phyloP scores from a whole-genome alignment of 2,888 invertebrate genomes.

The Dynastes grantii region DNA sequence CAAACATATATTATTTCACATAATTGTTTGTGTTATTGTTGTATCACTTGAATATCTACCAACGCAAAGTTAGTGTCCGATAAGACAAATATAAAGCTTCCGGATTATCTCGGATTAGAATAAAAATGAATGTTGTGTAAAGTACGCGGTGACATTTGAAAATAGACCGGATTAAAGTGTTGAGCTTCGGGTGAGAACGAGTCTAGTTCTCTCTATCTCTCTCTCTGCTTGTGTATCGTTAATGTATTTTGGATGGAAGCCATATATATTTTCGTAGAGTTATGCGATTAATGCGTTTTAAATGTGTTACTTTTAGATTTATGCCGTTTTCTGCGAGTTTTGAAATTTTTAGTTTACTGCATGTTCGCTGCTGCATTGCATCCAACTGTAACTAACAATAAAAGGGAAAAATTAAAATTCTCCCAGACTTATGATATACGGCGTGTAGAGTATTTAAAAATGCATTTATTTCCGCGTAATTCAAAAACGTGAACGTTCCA shows the following conservation, averaged over 20 bases:
- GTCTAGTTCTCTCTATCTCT: slow-evolving; percentile 21
- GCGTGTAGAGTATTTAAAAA: slow-evolving; percentile 52
- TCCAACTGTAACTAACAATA: slow-evolving; percentile 30
- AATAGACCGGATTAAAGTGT: slow-evolving; percentile 60
- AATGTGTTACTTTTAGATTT: slow-evolving; percentile 54
- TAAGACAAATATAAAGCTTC: slow-evolving; percentile 60
- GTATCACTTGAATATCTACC: slow-evolving; percentile 36
- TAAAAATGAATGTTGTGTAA: slow-evolving; percentile 64
- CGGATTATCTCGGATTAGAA: slow-evolving; percentile 62
- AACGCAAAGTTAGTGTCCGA: slow-evolving; percentile 57
- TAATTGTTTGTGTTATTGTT: too few species aligned
- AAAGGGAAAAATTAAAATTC: slow-evolving; percentile 37
- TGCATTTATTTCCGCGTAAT: slow-evolving; percentile 50
- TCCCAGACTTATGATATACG: slow-evolving; percentile 47
- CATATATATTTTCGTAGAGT: slow-evolving; percentile 50
- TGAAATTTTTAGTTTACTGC: slow-evolving; percentile 50
- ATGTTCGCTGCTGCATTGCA: slow-evolving; percentile 27
- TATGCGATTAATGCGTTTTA: slow-evolving; percentile 54
- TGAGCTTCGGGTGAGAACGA: slow-evolving; percentile 43
- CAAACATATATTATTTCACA: too few species aligned
- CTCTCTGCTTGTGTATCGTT: slow-evolving; percentile 51
- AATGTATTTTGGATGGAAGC: slow-evolving; percentile 55
- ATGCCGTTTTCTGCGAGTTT: slow-evolving; percentile 49
- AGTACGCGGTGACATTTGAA: slow-evolving; percentile 62
- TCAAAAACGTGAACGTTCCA: slow-evolving; percentile 47